A percentile compares a stretch with the other conserved stretches of the same genome.
Evolutionary conservation across 2,797 vertebrate genomes (phyloP).

Genomic region (Antennarius maculatus): DNA sequence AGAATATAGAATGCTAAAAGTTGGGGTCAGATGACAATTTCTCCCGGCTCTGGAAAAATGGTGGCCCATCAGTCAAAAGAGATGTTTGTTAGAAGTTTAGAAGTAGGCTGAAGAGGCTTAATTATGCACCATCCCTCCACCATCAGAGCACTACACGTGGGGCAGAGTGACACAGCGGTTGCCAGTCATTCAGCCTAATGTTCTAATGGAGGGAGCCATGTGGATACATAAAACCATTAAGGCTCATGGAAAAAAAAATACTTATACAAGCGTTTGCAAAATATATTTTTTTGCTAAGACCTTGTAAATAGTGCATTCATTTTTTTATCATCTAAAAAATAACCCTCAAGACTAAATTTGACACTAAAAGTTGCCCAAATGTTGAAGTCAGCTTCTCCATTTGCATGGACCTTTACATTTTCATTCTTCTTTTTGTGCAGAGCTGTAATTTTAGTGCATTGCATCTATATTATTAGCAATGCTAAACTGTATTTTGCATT

Average conservation of each 20-base stretch:
- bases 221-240: conserved; percentile 77
- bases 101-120: conserved; percentile 73
- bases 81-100: conserved; percentile 73
- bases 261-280: conserved; percentile 21
- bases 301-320: conserved; percentile 39
- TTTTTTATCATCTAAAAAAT: conserved; percentile 32
- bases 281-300: conserved; percentile 44
- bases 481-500: not conserved
- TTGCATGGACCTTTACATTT: not conserved
- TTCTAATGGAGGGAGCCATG: conserved; percentile 76
- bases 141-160: conserved; percentile 74
- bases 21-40: conserved; percentile 23
- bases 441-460: not conserved
- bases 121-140: conserved; percentile 73
- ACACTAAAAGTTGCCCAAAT: conserved; percentile 19
- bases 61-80: conserved; percentile 71
- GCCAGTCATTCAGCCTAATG: conserved; percentile 81
- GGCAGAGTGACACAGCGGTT: conserved; percentile 78
- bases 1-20: conserved; percentile 5
- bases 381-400: conserved; percentile 3
- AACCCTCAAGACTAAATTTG: conserved; percentile 13
- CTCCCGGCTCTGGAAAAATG: conserved; percentile 48
- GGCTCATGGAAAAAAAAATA: conserved; percentile 46
- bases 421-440: not conserved
- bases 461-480: not conserved